Evolutionary conservation across 1,140 invertebrate species (phyloP), one percentile per base, ranked within the genome.

Genomic region (Ridgeia piscesae): DNA sequence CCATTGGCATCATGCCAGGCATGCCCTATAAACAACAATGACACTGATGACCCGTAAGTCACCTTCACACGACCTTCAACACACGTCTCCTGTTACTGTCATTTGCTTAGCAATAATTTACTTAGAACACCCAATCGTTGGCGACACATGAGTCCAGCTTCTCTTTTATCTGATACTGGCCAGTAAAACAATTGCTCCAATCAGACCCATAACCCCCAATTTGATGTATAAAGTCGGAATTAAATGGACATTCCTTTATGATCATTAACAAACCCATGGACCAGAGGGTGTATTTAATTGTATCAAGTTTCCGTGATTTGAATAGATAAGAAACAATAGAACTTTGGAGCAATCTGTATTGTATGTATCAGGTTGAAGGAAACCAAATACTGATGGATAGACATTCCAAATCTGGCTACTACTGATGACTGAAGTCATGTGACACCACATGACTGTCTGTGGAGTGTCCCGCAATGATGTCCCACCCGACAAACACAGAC

Each of bases 1-100:
- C 98, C 96, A 98, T 99, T 95, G 98, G 98, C 95, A 98, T 97
- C 97, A 99, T 98, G 95, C 98, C 98, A 95, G 98, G 98, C 96
- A 91, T 90, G n/a, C 89, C 89, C 89, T 90, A 33, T 14, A 90
- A 90, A n/a, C n/a, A 90, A 90, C 58, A 77, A 14, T 31, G 42
- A 42, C 27, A 31, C 58, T 31, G 17, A 77, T 77, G 58, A 77
- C 27, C 11, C 27, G 58, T 31, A 77, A 77, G 11, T 77, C 58
- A 77, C 58, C 42, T 77, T 77, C 58, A 77, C 58, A 77, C 27
- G 58, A 77, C 58, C 58, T 77, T 77, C 58, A 77, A 21, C 17
- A 77, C 17, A 77, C 2, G 14, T 21, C 27, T 31, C 58, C 27
- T 2, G 27, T 21, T 77, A 77, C 27, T 21, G 58, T 77, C 11